Percentiles rank a stretch among this genome's conserved stretches.
Conservation (phyloP, 2,113 vertebrate genomes). For the Sapajus apella region DNA sequence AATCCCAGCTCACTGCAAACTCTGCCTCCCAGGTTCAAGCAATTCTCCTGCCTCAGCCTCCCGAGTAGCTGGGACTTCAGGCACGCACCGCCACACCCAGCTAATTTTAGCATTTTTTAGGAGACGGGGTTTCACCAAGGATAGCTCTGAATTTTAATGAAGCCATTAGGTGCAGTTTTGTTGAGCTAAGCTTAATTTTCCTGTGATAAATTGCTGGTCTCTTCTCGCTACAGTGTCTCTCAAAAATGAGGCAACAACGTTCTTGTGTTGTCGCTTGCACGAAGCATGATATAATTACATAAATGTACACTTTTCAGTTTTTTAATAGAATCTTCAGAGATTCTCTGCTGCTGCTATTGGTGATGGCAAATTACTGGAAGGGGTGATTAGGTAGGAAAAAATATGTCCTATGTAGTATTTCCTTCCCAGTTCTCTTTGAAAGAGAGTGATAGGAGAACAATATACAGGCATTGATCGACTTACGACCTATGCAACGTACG, state of each 20-base stretch:
- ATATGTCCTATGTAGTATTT: neutral
- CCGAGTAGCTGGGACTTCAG: too few species aligned
- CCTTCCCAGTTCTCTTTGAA: neutral
- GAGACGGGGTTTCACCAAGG: too few species aligned
- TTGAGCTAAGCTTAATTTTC: neutral
- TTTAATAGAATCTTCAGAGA: neutral
- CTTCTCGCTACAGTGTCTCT: neutral
- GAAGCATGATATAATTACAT: neutral
- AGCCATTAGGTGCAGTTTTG: neutral
- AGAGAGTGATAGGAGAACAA: neutral
- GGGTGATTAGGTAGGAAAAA: neutral
- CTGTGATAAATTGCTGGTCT: neutral
- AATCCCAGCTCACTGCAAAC: too few species aligned
- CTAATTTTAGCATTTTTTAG: too few species aligned
- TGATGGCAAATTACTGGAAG: neutral
- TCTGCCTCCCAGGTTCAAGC: too few species aligned
- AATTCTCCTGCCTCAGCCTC: too few species aligned
- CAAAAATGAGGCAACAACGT: neutral
- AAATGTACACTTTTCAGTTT: neutral
- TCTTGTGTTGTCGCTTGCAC: neutral
- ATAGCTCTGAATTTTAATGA: neutral
- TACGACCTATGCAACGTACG: too few species aligned
- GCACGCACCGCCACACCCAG: too few species aligned
- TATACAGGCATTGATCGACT: too few species aligned
- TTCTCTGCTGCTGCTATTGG: neutral